Conservation (phyloP, 2,888 invertebrate genomes). For the Nasonovia ribisnigri region DNA sequence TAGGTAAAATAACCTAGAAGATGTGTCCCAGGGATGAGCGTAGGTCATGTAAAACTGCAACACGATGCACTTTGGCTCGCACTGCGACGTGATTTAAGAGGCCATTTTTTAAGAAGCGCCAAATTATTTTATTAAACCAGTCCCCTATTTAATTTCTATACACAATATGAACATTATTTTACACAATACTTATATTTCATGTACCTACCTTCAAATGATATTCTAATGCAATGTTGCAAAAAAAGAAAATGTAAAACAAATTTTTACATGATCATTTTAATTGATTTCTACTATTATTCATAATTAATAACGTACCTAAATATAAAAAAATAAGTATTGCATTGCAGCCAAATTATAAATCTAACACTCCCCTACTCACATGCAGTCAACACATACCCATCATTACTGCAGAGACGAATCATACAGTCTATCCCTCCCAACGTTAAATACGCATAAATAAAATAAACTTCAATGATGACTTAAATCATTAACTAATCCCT, state of each 20-base stretch:
- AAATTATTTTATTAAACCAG: no score
- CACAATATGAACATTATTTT: slow-evolving; percentile 4
- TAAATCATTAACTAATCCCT: background rate
- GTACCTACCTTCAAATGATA: no score
- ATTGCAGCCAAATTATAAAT: background rate
- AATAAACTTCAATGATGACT: background rate
- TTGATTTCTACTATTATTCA: background rate
- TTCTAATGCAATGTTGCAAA: background rate
- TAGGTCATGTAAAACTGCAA: no score
- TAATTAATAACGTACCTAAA: background rate
- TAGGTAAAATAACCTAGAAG: no score
- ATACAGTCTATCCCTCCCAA: background rate
- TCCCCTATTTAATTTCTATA: background rate
- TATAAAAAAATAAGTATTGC: background rate
- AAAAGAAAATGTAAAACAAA: no score
- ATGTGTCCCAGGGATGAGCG: no score
- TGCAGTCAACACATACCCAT: background rate
- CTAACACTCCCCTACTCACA: background rate
- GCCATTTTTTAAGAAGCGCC: no score
- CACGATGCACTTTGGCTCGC: no score
- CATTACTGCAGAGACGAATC: background rate
- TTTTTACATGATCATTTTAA: background rate
- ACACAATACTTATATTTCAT: background rate
- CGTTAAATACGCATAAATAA: background rate
- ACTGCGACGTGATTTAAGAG: no score